These are phyloP conservation scores for Ips typographus DNA, from an alignment of 1,140 invertebrate genomes.

Conservation along the genomic window DNA sequence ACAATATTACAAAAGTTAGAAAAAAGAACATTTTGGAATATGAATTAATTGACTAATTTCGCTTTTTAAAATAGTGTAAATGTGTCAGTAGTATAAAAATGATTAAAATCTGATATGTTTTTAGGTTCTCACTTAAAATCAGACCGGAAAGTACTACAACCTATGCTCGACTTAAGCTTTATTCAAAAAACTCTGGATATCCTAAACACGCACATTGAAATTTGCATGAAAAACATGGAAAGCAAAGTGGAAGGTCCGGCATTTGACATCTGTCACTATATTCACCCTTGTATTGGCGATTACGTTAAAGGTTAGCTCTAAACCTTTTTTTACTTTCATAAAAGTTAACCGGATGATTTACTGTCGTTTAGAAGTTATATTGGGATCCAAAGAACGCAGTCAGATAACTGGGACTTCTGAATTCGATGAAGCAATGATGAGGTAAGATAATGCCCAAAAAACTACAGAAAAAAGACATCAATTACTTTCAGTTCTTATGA, in stretches of 20 bases:
- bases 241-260: conserved; percentile 4
- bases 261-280: conserved; percentile 28
- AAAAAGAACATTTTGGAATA: too few species aligned
- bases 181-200: conserved; percentile 1
- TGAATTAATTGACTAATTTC: too few species aligned
- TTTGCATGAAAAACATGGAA: conserved; percentile 29
- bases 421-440: conserved; percentile 10
- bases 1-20: too few species aligned
- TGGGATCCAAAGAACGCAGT: conserved; percentile 12
- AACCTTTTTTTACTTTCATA: background rate
- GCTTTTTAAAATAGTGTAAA: too few species aligned
- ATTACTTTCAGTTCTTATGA: conserved; percentile 29
- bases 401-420: conserved; percentile 11
- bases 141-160: conserved; percentile 30
- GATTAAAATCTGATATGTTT: conserved; percentile 15
- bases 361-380: conserved; percentile 24
- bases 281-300: conserved; percentile 20
- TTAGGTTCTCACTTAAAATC: conserved; percentile 28
- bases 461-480: background rate
- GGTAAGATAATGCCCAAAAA: conserved; percentile 21
- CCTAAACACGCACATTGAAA: conserved; percentile 20
- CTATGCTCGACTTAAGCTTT: conserved; percentile 32
- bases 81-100: background rate
- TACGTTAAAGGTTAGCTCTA: conserved; percentile 29
- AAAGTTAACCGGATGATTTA: background rate